Evolutionary conservation across 2,797 vertebrate species (phyloP).

Genomic region (Saguinus oedipus): DNA sequence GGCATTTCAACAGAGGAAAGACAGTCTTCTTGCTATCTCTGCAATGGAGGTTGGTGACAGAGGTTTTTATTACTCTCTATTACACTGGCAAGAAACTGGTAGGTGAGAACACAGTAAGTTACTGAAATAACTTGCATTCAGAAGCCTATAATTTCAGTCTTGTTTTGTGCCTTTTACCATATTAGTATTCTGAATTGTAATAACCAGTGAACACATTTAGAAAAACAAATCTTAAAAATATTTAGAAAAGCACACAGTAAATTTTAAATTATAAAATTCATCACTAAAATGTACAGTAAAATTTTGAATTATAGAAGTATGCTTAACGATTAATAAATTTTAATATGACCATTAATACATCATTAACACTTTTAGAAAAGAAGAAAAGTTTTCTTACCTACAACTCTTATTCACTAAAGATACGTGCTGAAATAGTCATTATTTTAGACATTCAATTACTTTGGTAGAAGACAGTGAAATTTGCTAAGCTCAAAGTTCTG

Average conservation of each 20-base stretch:
- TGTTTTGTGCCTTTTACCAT: slow-evolving; percentile 35
- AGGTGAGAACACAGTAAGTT: slow-evolving; percentile 37
- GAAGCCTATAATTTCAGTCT: background rate
- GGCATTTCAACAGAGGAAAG: background rate
- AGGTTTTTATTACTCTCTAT: slow-evolving; percentile 24
- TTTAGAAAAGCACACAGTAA: slow-evolving; percentile 13
- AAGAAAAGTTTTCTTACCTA: slow-evolving; percentile 64
- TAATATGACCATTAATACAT: background rate
- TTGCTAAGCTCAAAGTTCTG: slow-evolving; percentile 79
- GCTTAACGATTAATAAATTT: slow-evolving; percentile 50
- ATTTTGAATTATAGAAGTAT: slow-evolving; percentile 28
- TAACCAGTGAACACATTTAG: slow-evolving; percentile 22
- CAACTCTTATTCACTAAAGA: slow-evolving; percentile 68
- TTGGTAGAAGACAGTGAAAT: slow-evolving; percentile 68
- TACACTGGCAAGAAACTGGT: slow-evolving; percentile 20
- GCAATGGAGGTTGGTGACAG: background rate
- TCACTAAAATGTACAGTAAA: slow-evolving; percentile 34
- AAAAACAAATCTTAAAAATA: slow-evolving; percentile 47
- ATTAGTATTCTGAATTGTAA: background rate
- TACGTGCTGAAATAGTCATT: slow-evolving; percentile 74
- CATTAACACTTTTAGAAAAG: background rate
- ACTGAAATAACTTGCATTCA: background rate
- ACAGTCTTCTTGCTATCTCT: background rate
- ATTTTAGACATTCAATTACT: slow-evolving; percentile 58
- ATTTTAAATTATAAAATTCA: slow-evolving; percentile 47